Evolutionary conservation across 2,888 invertebrate species (phyloP).

Genomic region (Microctonus aethiopoides): DNA sequence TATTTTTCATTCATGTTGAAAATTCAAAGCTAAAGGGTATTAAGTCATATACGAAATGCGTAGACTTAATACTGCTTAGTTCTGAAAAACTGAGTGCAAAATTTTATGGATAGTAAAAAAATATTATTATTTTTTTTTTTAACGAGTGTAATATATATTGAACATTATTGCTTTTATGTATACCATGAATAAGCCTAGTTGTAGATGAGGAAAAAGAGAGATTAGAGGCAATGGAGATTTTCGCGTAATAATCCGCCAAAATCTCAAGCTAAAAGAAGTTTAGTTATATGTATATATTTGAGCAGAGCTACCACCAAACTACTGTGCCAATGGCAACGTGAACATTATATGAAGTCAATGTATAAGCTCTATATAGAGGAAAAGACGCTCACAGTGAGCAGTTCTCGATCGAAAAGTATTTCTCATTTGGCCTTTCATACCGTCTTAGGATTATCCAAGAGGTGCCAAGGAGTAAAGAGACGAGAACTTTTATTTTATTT

Average conservation of each 20-base stretch:
- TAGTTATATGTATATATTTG: background rate
- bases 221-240: background rate
- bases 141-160: background rate
- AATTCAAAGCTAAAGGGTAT: too few species aligned
- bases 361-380: slow-evolving; percentile 39
- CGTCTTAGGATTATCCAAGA: slow-evolving; percentile 58
- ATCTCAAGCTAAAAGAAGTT: slow-evolving; percentile 45
- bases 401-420: slow-evolving; percentile 61
- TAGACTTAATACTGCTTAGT: too few species aligned
- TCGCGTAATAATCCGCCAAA: slow-evolving; percentile 50
- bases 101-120: too few species aligned
- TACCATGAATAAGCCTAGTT: background rate
- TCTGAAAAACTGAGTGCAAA: too few species aligned
- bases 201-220: background rate
- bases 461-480: slow-evolving; percentile 37
- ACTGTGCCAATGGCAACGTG: slow-evolving; percentile 36
- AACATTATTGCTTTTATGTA: background rate
- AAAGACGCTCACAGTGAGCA: background rate
- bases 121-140: background rate
- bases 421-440: slow-evolving; percentile 63
- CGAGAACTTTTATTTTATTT: slow-evolving; percentile 38
- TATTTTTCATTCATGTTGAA: too few species aligned
- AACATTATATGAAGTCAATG: slow-evolving; percentile 55
- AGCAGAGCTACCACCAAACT: slow-evolving; percentile 30
- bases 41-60: too few species aligned